Evolutionary conservation across 2,113 vertebrate species (phyloP), one percentile per base, ranked within the genome.

Genomic region (Leptocoma aspasia): DNA sequence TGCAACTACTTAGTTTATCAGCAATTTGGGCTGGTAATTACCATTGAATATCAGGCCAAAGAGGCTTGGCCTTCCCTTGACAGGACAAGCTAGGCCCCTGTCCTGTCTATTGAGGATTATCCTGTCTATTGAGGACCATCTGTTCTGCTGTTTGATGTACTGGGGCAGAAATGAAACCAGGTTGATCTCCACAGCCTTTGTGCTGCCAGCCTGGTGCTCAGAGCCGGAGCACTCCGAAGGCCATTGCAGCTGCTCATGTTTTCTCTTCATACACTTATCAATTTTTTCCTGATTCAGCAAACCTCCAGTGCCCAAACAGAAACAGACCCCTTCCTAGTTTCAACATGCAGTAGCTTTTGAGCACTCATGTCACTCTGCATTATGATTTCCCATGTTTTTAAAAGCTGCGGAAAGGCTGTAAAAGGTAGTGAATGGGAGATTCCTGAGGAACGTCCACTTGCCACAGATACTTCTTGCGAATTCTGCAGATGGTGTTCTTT

Each of bases 151-250:
- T 73, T 86, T 64, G 61, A 60, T 44, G 20, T 39, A 22, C 45
- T 19, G 50, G 64, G 66, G 35, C 45, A 94, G 73, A 89, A 95
- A 53, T 22, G 26, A n/a, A 7, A 49, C 23, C 52, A 4, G 2
- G 45, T 9, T 61, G 61, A 54, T 68, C 16, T 78, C 1, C 0
- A 61, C 30, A 56, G 35, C 23, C 64, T 77, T 69, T 66, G 11
- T 41, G n/a, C 59, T 71, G 19, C 49, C 44, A 59, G 47, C 41
- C 59, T 80, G 0, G 0, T 33, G 54, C 59, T 88, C 52, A 57
- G 59, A 80, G 75, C 22, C 1, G 0, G 7, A 82, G 41, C 10
- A 39, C 41, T 65, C 57, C 0, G 0, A 88, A 85, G 45, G 28
- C 41, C 37, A 30, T 26, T 61, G 18, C 0, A 1, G 37, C 22